Conservation (phyloP, 2,888 invertebrate genomes). For the Smittia sp. region DNA sequence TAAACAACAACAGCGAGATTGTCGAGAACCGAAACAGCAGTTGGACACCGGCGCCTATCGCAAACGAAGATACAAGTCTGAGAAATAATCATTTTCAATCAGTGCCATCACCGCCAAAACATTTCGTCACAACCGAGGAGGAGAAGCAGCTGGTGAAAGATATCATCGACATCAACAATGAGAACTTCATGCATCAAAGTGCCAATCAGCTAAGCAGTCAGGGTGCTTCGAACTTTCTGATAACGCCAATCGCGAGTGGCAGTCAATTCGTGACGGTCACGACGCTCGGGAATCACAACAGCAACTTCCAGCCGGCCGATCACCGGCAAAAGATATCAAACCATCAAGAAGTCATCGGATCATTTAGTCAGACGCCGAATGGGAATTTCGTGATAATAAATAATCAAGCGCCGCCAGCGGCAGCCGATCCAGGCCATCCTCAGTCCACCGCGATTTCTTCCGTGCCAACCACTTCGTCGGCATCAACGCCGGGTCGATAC, state of each 20-base stretch:
- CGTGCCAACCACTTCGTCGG: neutral
- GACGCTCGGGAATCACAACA: slow-evolving; percentile 33
- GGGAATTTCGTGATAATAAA: slow-evolving; percentile 37
- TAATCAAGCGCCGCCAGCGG: neutral
- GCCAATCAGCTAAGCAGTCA: neutral
- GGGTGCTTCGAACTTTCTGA: slow-evolving; percentile 20
- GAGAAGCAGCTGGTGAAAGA: slow-evolving; percentile 38
- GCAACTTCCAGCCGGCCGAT: slow-evolving; percentile 22
- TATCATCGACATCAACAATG: slow-evolving; percentile 37
- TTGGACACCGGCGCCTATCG: neutral
- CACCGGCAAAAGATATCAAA: neutral
- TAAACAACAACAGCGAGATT: slow-evolving; percentile 33
- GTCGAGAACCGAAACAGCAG: slow-evolving; percentile 26
- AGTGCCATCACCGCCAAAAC: slow-evolving; percentile 35
- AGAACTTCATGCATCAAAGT: slow-evolving; percentile 32
- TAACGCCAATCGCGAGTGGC: slow-evolving; percentile 18
- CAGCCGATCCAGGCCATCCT: neutral
- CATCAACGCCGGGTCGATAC: slow-evolving; percentile 61
- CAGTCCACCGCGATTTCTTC: neutral
- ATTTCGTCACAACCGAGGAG: slow-evolving; percentile 32
- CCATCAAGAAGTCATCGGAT: neutral
- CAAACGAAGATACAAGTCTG: slow-evolving; percentile 20
- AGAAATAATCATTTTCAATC: slow-evolving; percentile 4
- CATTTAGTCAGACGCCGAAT: slow-evolving; percentile 22
- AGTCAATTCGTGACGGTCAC: slow-evolving; percentile 14